These are phyloP conservation scores for Pachyseris speciosa DNA, from an alignment of 64 coral and sea anemone genomes.

Conservation along the genomic window DNA sequence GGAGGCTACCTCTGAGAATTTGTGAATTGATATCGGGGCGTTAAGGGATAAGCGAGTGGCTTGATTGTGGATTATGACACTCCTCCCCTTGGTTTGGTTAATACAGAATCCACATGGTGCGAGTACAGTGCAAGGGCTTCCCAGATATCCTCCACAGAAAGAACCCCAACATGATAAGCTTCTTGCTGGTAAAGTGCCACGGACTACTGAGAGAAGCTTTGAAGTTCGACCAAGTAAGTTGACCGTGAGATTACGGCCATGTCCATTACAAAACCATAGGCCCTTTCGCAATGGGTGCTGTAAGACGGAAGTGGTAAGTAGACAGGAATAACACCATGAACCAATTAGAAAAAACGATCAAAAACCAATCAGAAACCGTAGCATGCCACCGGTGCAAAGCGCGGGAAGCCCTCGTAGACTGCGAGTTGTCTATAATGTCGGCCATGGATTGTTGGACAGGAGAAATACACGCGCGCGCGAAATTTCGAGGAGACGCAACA, in stretches of 20 bases:
- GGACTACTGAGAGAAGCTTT: background rate
- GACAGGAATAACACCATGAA: background rate
- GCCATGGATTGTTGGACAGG: no score
- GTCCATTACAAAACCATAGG: no score
- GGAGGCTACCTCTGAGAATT: no score
- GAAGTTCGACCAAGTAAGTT: slow-evolving; percentile 37
- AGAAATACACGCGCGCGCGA: no score
- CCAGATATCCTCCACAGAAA: background rate
- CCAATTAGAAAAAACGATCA: background rate
- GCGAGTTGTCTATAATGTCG: no score
- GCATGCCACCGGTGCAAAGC: background rate
- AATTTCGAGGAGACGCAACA: no score
- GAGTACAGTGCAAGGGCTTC: background rate
- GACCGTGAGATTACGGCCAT: background rate
- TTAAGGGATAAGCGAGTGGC: no score
- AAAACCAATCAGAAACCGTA: no score
- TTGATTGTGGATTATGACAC: no score
- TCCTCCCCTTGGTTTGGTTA: background rate
- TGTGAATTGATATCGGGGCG: no score
- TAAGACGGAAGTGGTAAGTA: no score
- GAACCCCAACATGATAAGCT: background rate
- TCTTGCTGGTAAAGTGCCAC: background rate
- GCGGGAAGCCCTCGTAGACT: background rate
- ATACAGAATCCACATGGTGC: background rate
- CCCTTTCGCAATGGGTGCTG: no score